Evolutionary conservation across 2,888 invertebrate genomes (phyloP), one percentile per base, ranked within the genome.

Genomic region (Odontomyia ornata): DNA sequence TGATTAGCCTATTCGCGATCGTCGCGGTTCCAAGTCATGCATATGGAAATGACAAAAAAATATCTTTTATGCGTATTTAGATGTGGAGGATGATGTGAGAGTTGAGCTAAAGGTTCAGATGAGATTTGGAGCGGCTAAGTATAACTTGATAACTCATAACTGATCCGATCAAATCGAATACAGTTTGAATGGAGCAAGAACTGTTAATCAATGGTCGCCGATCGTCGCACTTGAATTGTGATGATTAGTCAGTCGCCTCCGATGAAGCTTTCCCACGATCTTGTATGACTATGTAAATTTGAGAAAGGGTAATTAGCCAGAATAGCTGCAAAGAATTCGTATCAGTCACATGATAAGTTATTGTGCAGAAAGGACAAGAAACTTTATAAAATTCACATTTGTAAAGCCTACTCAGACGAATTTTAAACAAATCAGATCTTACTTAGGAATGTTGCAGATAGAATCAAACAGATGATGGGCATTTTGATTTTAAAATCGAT

Each of bases 241-340:
- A 3, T 36, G 25, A 13, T n/a, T 28, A 28, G 28, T 28, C 7
- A 7, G 28, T 1, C 30, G 18, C 13, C 64, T n/a, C 15, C 28
- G 64, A 27, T 64, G 30, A n/a, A 60, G 56, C 46, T 79, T 78
- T 77, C 72, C 79, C 72, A 77, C 77, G 43, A 77, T 71, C 62
- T 11, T 57, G 25, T 62, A 65, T 75, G 77, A 77, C 77, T 75
- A 76, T 76, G 79, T 75, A 75, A 77, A 77, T 71, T 78, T 77
- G 77, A 75, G 60, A 79, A 78, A 79, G 78, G 77, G 77, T 72
- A 77, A 79, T 77, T 79, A 76, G 75, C 43, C 52, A 78, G 75
- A 64, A 65, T 23, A 69, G 75, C 69, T 65, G 75, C 76, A 78
- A 77, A 77, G 57, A 64, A 60, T 30, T 64, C 69, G 76, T 67